Evolutionary conservation across 2,797 vertebrate species (phyloP), one percentile per base, ranked within the genome.

Genomic region (Galagoides demidoff): DNA sequence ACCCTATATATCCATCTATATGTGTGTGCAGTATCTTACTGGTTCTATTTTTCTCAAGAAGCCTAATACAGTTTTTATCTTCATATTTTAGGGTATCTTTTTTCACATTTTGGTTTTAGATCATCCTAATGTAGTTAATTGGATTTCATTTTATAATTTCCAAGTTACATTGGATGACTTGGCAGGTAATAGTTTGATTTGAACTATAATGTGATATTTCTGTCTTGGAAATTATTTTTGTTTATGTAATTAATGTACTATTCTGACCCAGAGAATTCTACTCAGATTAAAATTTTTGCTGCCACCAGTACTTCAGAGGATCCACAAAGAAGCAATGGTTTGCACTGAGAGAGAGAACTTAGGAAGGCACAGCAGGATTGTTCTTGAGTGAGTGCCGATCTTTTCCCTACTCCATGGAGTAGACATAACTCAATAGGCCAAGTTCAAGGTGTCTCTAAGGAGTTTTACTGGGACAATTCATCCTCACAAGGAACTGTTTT

Each of bases 61-160:
- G 12, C 55, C 4, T 64, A 71, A 43, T 20, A 71, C 31, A 90
- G 11, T 29, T 11, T 77, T 89, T 34, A 45, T 73, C 43, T 83
- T 90, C 61, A 94, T 59, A 92, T 86, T 34, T 43, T 71, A 70
- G 25, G 57, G 10, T 20, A 82, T 39, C n/a, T 79, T 31, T 81
- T 93, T 68, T 64, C 13, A 85, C 31, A 71, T 49, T 89, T 87
- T 64, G 10, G 37, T 89, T 78, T 61, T 86, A 37, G 16, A 70
- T 49, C 10, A 71, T 43, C 25, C 68, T 92, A 64, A 70, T 57
- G 2, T 7, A 76, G 57, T 68, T 88, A 77, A 77, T 31, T 59
- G 78, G 11, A 79, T 84, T 73, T 79, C n/a, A 68, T 70, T 85
- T 88, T 45, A 84, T 37, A 79, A 79, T 55, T 81, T 85, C 78